Evolutionary conservation across 30 jellyfish, hydroid and myxozoan species (phyloP), one percentile per base, ranked within the genome.

Genomic region (Clytia hemisphaerica): DNA sequence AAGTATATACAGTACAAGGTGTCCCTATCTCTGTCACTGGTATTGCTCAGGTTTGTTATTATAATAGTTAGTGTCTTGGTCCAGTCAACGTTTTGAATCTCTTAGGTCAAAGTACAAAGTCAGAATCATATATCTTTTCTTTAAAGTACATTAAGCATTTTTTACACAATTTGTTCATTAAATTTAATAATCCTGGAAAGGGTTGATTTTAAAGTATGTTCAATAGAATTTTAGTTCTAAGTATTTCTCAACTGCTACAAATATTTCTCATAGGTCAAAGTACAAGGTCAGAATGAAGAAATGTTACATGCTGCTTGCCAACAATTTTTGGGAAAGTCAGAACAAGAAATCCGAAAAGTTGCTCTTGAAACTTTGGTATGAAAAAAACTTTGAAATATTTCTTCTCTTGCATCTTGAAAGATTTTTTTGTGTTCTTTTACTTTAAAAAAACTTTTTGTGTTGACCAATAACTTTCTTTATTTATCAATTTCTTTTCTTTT

Each of bases 21-120:
- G 95, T 85, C 14, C 95, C 95, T 30, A 85, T 85, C 18, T 85
- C 95, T 24, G 95, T 85, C 46, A 85, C 95, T n/a, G 95, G 95
- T 25, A 85, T 85, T 75, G 96, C 93, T 12, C 93, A 85, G 91
- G 96, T 78, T n/a, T n/a, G n/a, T n/a, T n/a, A n/a, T n/a, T n/a
- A n/a, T n/a, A n/a, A n/a, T n/a, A 18, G 22, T 12, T 10, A 51
- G 53, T 42, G n/a, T n/a, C n/a, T n/a, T n/a, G n/a, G n/a, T n/a
- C n/a, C n/a, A n/a, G n/a, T n/a, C n/a, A n/a, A n/a, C n/a, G n/a
- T n/a, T n/a, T n/a, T n/a, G n/a, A n/a, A n/a, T n/a, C n/a, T n/a
- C n/a, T n/a, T n/a, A n/a, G n/a, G n/a, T n/a, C n/a, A n/a, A n/a
- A n/a, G n/a, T n/a, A n/a, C n/a, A n/a, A n/a, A n/a, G 16, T 61